Evolutionary conservation across 2,113 vertebrate species (phyloP).

Genomic region (Apus apus): DNA sequence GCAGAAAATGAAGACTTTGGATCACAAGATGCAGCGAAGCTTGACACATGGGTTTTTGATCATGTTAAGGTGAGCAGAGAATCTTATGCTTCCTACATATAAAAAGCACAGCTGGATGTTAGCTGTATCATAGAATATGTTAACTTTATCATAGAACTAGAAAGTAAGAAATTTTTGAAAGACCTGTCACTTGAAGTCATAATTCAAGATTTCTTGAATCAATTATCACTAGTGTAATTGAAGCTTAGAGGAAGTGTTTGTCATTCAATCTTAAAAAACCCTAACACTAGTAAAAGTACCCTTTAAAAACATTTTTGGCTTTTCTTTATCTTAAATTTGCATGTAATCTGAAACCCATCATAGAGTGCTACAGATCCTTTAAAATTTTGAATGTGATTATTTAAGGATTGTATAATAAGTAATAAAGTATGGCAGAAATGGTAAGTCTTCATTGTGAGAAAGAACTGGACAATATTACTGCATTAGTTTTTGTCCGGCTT

Average conservation of each 20-base stretch:
- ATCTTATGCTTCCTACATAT: background rate
- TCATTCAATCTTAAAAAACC: background rate
- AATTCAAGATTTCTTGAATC: background rate
- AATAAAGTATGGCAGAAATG: background rate
- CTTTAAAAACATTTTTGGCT: background rate
- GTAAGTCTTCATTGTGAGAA: background rate
- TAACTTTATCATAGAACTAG: background rate
- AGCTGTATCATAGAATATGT: background rate
- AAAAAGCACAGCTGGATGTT: background rate
- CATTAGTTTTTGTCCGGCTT: background rate
- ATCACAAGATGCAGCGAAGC: constrained; percentile 86
- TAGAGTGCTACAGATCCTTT: background rate
- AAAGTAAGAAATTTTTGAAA: background rate
- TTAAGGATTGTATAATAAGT: background rate
- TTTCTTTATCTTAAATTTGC: background rate
- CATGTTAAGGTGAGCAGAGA: constrained; percentile 85
- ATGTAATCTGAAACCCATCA: background rate
- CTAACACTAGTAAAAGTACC: background rate
- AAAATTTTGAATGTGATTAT: background rate
- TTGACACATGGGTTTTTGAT: constrained; percentile 95
- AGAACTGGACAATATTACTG: background rate
- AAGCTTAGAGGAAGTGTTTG: background rate
- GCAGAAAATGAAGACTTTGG: constrained; percentile 91
- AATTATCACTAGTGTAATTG: background rate
- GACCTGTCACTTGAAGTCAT: background rate